Evolutionary conservation across 2,888 invertebrate genomes (phyloP).

Genomic region (Strigamia transsilvanica): DNA sequence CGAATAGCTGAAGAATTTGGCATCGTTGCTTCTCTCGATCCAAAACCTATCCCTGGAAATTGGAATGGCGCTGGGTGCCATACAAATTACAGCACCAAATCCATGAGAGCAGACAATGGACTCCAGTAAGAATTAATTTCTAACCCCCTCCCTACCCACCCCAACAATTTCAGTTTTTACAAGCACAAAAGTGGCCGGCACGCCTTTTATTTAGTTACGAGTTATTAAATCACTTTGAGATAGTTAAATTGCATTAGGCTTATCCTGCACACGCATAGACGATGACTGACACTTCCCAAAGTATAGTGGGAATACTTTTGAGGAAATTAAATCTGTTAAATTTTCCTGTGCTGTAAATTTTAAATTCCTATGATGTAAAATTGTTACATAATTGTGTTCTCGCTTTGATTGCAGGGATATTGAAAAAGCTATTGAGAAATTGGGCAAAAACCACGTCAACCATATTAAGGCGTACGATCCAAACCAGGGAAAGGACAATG

Average conservation of each 20-base stretch:
- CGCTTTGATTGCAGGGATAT: conserved; percentile 75
- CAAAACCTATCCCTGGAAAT: conserved; percentile 73
- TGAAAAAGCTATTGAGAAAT: conserved; percentile 92
- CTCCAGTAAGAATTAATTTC: conserved; percentile 58
- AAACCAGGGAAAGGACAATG: conserved; percentile 68
- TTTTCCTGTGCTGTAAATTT: background rate
- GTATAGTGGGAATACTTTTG: background rate
- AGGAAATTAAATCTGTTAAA: background rate
- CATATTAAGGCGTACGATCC: conserved; percentile 95
- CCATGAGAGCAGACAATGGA: conserved; percentile 66
- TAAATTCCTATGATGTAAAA: background rate
- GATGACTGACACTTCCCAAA: conserved; percentile 12
- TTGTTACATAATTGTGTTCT: background rate
- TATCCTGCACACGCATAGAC: background rate
- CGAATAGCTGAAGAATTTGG: conserved; percentile 92
- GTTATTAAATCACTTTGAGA: too few species aligned
- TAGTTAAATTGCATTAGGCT: too few species aligned
- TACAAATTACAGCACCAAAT: conserved; percentile 68
- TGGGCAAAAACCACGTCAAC: conserved; percentile 87
- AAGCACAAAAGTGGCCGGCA: too few species aligned
- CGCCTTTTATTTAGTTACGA: too few species aligned
- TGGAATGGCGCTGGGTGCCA: conserved; percentile 70
- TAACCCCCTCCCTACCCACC: too few species aligned
- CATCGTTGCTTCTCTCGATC: conserved; percentile 78
- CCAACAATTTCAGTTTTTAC: too few species aligned